Evolutionary conservation across 2,797 vertebrate species (phyloP).

Genomic region (Lophotriccus pileatus): DNA sequence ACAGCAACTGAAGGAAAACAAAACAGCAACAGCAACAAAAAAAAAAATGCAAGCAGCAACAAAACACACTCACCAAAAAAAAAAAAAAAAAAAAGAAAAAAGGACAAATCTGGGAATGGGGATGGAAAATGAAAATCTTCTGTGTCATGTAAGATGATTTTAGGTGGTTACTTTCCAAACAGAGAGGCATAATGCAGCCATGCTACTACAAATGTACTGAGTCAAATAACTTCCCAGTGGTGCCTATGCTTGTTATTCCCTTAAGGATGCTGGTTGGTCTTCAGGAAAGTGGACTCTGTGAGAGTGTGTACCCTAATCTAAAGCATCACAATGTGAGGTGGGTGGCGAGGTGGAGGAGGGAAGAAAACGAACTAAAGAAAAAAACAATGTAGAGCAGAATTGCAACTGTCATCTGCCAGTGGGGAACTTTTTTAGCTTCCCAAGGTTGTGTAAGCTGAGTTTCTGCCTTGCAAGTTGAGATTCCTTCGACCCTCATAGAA

Average conservation of each 20-base stretch:
- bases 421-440: not conserved
- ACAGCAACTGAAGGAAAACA: not conserved
- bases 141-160: not conserved
- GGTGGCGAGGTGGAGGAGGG: no score
- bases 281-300: rapidly evolving
- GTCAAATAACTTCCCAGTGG: not conserved
- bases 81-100: not conserved
- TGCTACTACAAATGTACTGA: not conserved
- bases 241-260: not conserved
- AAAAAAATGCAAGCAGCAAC: not conserved
- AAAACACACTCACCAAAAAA: not conserved
- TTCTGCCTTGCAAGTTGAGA: not conserved
- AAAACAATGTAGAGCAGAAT: not conserved
- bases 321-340: not conserved
- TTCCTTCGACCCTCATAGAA: not conserved
- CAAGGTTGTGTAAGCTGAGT: not conserved
- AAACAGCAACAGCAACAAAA: not conserved
- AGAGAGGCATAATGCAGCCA: not conserved
- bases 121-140: not conserved
- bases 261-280: not conserved
- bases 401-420: not conserved
- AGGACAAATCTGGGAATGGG: not conserved
- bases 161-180: not conserved
- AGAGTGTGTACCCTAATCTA: not conserved
- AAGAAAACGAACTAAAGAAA: not conserved